Percentiles rank a stretch among this genome's conserved stretches.
Evolutionary conservation across 2,113 vertebrate species (phyloP).

Genomic region (Spermophilus dauricus): DNA sequence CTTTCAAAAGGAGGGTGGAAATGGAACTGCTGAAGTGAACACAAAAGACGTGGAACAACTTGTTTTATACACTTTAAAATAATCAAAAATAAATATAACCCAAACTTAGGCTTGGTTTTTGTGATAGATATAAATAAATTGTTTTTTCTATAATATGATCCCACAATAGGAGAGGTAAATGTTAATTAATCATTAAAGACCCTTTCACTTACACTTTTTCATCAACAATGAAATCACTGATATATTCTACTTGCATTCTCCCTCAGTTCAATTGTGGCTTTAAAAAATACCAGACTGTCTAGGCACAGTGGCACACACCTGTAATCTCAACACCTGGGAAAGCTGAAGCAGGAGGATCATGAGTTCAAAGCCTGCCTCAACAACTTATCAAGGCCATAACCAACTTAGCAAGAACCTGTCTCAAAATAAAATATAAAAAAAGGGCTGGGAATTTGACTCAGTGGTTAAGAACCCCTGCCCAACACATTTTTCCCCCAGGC

Average conservation of each 20-base stretch:
- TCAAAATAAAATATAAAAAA: too few species aligned
- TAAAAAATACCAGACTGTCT: not conserved
- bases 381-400: too few species aligned
- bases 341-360: too few species aligned
- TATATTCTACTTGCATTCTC: not conserved
- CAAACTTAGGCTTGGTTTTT: not conserved
- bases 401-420: too few species aligned
- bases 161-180: not conserved
- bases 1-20: not conserved
- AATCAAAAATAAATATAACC: not conserved
- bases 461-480: too few species aligned
- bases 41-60: not conserved
- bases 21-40: not conserved
- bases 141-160: constrained; percentile 24
- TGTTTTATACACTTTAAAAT: constrained; percentile 31
- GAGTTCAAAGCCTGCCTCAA: too few species aligned
- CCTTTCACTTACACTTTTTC: not conserved
- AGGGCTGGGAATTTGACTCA: too few species aligned
- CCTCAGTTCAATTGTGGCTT: not conserved
- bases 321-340: too few species aligned
- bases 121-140: not conserved
- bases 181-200: not conserved
- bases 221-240: constrained; percentile 24
- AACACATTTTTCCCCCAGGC: too few species aligned
- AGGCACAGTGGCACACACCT: too few species aligned